Conservation (phyloP, 1,140 invertebrate species). For the Zaprionus ornatus region DNA sequence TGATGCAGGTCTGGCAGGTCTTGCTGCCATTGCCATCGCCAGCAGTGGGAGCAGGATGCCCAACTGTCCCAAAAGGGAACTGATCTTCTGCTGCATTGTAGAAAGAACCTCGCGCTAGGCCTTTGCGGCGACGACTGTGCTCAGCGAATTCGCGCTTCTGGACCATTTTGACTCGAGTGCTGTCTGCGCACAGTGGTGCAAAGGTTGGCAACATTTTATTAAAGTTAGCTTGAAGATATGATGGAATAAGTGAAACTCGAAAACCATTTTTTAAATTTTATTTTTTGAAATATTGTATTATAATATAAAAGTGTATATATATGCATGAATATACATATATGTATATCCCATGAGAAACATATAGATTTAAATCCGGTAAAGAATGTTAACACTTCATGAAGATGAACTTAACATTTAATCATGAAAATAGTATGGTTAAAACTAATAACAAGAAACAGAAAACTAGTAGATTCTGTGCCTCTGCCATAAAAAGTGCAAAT, state of each 20-base stretch:
- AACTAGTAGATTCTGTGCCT: too few species aligned
- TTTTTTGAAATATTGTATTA: background rate
- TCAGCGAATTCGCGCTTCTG: constrained; percentile 28
- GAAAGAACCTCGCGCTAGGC: constrained; percentile 37
- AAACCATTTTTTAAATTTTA: background rate
- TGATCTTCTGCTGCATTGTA: constrained; percentile 4
- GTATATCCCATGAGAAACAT: too few species aligned
- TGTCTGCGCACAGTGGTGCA: constrained; percentile 41
- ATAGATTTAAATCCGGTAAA: too few species aligned
- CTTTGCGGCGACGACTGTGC: constrained; percentile 34
- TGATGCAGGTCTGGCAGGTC: background rate
- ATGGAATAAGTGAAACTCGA: background rate
- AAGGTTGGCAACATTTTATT: background rate
- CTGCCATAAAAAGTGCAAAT: too few species aligned
- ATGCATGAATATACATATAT: too few species aligned
- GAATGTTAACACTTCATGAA: too few species aligned
- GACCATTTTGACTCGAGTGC: constrained; percentile 29
- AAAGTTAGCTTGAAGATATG: background rate
- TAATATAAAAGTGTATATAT: background rate
- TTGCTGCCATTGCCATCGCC: constrained; percentile 11
- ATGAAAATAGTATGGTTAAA: too few species aligned
- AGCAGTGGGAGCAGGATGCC: constrained; percentile 22
- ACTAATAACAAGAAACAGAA: too few species aligned
- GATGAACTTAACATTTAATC: too few species aligned
- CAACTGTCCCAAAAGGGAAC: background rate